Percentiles rank a stretch among this genome's conserved stretches.
phyloP scores from a whole-genome alignment of 2,888 invertebrate genomes.

The Tachina fera region DNA sequence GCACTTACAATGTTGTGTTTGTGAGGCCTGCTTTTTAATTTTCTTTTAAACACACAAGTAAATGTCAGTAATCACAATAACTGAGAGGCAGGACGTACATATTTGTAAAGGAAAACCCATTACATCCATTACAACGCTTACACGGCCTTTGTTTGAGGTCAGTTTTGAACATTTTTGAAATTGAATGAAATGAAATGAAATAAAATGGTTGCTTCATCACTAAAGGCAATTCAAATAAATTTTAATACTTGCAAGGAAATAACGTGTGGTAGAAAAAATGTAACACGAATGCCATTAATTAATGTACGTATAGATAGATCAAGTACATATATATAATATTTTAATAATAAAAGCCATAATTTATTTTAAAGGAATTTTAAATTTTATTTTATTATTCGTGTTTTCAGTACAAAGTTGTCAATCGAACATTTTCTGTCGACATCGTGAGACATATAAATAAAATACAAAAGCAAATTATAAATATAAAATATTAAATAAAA shows the following conservation, averaged over 20 bases:
- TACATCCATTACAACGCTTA: neutral
- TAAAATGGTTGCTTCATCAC: neutral
- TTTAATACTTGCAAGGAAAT: conserved; percentile 5
- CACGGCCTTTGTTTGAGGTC: neutral
- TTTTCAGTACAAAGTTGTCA: too few relatives aligned
- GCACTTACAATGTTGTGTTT: conserved; percentile 43
- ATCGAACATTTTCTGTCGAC: too few relatives aligned
- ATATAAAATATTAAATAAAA: too few relatives aligned
- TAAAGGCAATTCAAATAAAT: neutral
- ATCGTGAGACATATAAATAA: too few relatives aligned
- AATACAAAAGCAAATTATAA: too few relatives aligned
- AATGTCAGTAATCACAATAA: neutral
- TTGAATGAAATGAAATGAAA: neutral
- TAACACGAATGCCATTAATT: too few relatives aligned
- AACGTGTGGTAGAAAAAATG: too few relatives aligned
- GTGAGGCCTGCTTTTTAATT: conserved; percentile 40
- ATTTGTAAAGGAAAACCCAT: conserved; percentile 1
- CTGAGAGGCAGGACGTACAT: neutral
- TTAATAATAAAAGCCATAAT: too few relatives aligned
- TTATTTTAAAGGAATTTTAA: too few relatives aligned
- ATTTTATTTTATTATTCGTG: too few relatives aligned
- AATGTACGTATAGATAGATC: too few relatives aligned
- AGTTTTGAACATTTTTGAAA: conserved; percentile 12
- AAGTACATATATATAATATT: too few relatives aligned
- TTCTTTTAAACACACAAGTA: neutral